These are phyloP conservation scores for Meloidogyne exigua DNA, from an alignment of 1,140 invertebrate species.

Conservation along the genomic window DNA sequence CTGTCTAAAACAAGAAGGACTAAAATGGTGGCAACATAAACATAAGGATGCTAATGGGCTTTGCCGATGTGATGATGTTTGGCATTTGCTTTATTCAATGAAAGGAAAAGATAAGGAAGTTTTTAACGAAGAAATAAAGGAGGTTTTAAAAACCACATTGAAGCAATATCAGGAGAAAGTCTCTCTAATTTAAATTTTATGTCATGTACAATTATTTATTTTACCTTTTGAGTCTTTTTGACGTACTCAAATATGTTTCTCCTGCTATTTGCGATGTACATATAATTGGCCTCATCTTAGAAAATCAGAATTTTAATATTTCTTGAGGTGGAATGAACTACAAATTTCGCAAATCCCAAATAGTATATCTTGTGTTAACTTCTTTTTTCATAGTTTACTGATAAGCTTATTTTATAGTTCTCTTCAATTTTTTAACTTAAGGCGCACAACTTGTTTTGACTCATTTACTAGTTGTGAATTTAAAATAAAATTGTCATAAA, in stretches of 20 bases:
- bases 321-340: too few relatives aligned
- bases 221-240: neutral
- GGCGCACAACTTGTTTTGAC: neutral
- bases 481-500: neutral
- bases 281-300: too few relatives aligned
- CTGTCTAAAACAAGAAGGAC: neutral
- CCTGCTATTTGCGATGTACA: too few relatives aligned
- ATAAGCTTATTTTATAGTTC: neutral
- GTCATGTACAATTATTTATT: too few relatives aligned
- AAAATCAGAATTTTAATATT: too few relatives aligned
- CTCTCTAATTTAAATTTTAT: neutral
- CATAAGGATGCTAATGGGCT: neutral
- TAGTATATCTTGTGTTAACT: neutral
- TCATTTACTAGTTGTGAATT: neutral
- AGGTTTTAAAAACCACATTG: neutral
- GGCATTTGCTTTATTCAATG: neutral
- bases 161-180: neutral
- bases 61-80: neutral
- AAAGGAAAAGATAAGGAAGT: neutral
- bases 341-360: too few relatives aligned
- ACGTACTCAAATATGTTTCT: neutral
- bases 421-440: neutral
- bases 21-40: slow-evolving; percentile 1
- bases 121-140: neutral
- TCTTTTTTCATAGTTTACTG: neutral